These are phyloP conservation scores for Xestobium rufovillosum DNA, from an alignment of 2,888 invertebrate genomes.

Conservation along the genomic window DNA sequence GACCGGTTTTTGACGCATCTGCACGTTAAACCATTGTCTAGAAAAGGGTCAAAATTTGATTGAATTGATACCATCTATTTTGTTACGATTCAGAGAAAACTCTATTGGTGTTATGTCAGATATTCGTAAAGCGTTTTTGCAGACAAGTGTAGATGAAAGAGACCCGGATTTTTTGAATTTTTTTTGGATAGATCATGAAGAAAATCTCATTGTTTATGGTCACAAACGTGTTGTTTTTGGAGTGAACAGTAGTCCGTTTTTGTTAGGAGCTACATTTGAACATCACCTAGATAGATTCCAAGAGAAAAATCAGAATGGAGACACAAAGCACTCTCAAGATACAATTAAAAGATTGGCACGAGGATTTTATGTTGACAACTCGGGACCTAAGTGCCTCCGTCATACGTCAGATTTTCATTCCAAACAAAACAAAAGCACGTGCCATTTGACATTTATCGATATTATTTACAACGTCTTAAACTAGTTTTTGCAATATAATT, in stretches of 20 bases:
- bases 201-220: not conserved
- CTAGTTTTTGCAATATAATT: too few relatives aligned
- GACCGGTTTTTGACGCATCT: slow-evolving; percentile 12
- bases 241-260: too few relatives aligned
- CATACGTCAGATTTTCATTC: too few relatives aligned
- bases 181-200: slow-evolving; percentile 1
- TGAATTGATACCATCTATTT: slow-evolving; percentile 18
- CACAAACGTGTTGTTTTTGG: slow-evolving; percentile 1
- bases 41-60: slow-evolving; percentile 19
- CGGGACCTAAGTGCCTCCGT: too few relatives aligned
- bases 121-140: slow-evolving; percentile 20
- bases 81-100: slow-evolving; percentile 17
- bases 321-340: not conserved
- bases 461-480: too few relatives aligned
- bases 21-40: slow-evolving; percentile 8
- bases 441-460: too few relatives aligned
- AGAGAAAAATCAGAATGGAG: not conserved
- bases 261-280: slow-evolving; percentile 2
- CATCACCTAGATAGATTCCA: not conserved
- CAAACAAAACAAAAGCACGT: too few relatives aligned
- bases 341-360: not conserved
- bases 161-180: not conserved
- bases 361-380: not conserved
- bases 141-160: slow-evolving; percentile 13
- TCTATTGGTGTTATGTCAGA: slow-evolving; percentile 19